Evolutionary conservation across 2,113 vertebrate species (phyloP).

Genomic region (Emberiza fucata): DNA sequence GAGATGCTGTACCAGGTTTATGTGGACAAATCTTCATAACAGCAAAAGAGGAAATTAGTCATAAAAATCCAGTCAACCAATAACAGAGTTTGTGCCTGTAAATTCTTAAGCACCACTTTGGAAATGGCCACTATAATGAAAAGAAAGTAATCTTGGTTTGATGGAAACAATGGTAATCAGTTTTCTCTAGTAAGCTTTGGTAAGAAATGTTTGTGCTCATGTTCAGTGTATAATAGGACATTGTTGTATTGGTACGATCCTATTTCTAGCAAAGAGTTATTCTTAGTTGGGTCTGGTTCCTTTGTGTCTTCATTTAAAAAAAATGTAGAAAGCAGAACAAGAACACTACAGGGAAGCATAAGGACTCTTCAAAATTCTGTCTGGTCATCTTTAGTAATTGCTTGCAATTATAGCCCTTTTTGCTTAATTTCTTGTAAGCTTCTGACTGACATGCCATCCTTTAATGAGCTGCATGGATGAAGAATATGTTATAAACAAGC

Average conservation of each 20-base stretch:
- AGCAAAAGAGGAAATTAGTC: background rate
- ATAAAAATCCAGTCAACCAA: constrained; percentile 3
- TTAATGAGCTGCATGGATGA: background rate
- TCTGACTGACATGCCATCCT: background rate
- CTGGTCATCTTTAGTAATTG: background rate
- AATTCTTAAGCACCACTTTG: background rate
- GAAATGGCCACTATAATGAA: constrained; percentile 30
- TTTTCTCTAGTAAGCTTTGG: constrained; percentile 10
- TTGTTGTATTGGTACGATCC: background rate
- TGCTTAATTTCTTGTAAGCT: background rate
- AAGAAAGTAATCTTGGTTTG: background rate
- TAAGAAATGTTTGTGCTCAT: background rate
- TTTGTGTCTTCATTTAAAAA: background rate
- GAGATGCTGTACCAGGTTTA: background rate
- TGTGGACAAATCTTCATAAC: constrained; percentile 6
- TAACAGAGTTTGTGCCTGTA: constrained; percentile 12
- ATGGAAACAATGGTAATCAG: background rate
- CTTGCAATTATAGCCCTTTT: background rate
- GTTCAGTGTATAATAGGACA: background rate
- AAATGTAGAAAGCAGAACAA: background rate
- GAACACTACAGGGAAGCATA: background rate
- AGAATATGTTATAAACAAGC: background rate
- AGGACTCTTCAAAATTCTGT: background rate
- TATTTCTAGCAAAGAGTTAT: background rate
- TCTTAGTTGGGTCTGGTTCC: background rate